Evolutionary conservation across 2,888 invertebrate species (phyloP), one percentile per base, ranked within the genome.

Genomic region (Lochmaea capreae): DNA sequence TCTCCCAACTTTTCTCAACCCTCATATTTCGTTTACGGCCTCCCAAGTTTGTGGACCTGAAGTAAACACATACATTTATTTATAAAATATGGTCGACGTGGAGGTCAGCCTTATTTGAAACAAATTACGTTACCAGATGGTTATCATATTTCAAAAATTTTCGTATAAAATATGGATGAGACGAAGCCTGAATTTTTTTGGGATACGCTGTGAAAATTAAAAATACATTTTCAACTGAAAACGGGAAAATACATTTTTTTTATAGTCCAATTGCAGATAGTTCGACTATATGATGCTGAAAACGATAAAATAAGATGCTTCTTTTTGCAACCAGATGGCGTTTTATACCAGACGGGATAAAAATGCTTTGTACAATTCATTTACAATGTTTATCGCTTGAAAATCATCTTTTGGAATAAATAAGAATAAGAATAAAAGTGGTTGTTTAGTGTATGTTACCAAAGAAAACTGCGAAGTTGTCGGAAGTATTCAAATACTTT

Each of bases 31-130:
- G 67, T 67, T 67, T 46, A 67, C 46, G 57, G 67, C 67, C 18
- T 62, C 52, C 33, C 61, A 54, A 62, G 52, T 18, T 69, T 54
- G 62, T 63, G 62, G 61, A 62, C 46, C 61, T 46, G 62, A 62
- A 61, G 69, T 62, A 69, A 69, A 69, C 69, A 69, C 39, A 62
- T 69, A 69, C 52, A 69, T 69, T 69, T 61, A 69, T 69, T 49
- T 61, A 62, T 69, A 62, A 69, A 69, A 69, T 69, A 69, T 52
- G 52, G 69, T 39, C 62, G 69, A 62, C 62, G 61, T 69, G 46
- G 46, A 57, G 69, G 69, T 69, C 69, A 69, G 49, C 33, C 46
- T 33, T 49, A 62, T 62, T 62, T 62, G 39, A 54, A 69, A 69
- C 62, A 62, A 69, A 69, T 69, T 69, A 69, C 62, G 49, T 62